Base-by-base conservation (phyloP, 1,140 invertebrate genomes). In the Trypoxylus dichotomus region DNA sequence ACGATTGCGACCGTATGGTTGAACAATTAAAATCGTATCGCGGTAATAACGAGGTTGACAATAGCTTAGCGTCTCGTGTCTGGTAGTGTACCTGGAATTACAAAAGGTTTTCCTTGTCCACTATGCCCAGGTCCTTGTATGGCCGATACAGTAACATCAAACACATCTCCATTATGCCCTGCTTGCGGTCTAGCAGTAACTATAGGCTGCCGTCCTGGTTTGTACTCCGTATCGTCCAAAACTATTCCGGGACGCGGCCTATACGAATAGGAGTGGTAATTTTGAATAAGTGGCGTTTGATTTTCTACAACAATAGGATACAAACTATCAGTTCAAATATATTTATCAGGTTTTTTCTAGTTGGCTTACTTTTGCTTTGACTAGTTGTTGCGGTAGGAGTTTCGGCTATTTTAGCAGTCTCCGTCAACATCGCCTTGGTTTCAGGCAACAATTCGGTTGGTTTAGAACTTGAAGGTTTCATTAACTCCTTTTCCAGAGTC, bases 121-220 rank as follows among this genome's bases (percentile, higher is more conserved):
- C 85, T 87, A 7, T 88, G 87, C 13, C 92, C 93, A 0, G 93
- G 93, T 58, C 94, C 94, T 84, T 97, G 95, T 74, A 95, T 92
- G 3, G 94, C 95, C 0, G 94, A 95, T 0, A 97, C 92, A 0
- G 95, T 95, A 0, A 97, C 92, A 81, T 97, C 95, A 83, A 97
- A 96, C 29, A 95, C 93, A 83, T 97, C 94, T 3, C 94, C 93
- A 79, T 83, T 88, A 37, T 37, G 32, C 32, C 32, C 32, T 8
- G 83, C 60, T 73, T 81, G 83, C n/a, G 84, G 84, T 75, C 81
- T 82, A 1, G 80, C 78, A 2, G 85, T 86, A 8, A 85, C 75
- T n/a, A 86, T 84, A 73, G 82, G 84, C 68, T 83, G 85, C 68
- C 82, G 29, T 63, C 90, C 91, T 0, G 92, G 92, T 83, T 93